These are phyloP conservation scores for Drosophila colorata DNA, from an alignment of 2,888 invertebrate species.

Conservation along the genomic window DNA sequence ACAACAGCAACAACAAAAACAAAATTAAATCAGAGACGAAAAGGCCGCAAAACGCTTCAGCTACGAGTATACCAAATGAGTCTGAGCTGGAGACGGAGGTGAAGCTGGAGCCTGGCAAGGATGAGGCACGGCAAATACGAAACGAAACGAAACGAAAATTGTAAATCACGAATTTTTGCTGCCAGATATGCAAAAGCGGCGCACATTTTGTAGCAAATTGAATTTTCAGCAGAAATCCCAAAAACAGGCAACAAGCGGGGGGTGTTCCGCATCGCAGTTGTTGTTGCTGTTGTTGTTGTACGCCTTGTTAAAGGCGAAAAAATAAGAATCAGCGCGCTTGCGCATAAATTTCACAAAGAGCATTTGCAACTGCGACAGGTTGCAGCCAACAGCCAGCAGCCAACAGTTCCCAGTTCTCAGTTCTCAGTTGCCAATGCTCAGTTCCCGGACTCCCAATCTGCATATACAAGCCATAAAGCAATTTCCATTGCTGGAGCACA, in stretches of 20 bases:
- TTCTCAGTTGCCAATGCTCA: constrained; percentile 34
- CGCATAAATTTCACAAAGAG: constrained; percentile 77
- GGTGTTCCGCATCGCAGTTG: constrained; percentile 22
- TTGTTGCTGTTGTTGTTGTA: constrained; percentile 38
- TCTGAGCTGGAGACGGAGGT: constrained; percentile 1
- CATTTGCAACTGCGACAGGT: constrained; percentile 73
- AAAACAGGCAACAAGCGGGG: constrained; percentile 35
- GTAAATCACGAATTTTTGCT: constrained; percentile 81
- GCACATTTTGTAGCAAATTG: constrained; percentile 81
- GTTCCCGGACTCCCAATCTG: constrained; percentile 70
- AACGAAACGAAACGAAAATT: constrained; percentile 73
- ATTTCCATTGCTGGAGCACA: constrained; percentile 78
- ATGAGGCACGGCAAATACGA: constrained; percentile 46
- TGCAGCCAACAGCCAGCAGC: constrained; percentile 42
- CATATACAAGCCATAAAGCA: constrained; percentile 83
- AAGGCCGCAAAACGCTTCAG: constrained; percentile 39
- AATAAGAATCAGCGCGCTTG: constrained; percentile 81
- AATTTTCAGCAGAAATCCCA: constrained; percentile 78
- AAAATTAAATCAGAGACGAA: constrained; percentile 71
- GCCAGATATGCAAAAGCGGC: constrained; percentile 80
- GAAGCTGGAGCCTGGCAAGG: constrained; percentile 45
- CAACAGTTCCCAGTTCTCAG: constrained; percentile 31
- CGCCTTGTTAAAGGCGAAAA: constrained; percentile 81
- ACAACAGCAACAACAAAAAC: constrained; percentile 22
- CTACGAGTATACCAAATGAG: constrained; percentile 54